Evolutionary conservation across 2,797 vertebrate genomes (phyloP).

Genomic region (Coendou prehensilis): DNA sequence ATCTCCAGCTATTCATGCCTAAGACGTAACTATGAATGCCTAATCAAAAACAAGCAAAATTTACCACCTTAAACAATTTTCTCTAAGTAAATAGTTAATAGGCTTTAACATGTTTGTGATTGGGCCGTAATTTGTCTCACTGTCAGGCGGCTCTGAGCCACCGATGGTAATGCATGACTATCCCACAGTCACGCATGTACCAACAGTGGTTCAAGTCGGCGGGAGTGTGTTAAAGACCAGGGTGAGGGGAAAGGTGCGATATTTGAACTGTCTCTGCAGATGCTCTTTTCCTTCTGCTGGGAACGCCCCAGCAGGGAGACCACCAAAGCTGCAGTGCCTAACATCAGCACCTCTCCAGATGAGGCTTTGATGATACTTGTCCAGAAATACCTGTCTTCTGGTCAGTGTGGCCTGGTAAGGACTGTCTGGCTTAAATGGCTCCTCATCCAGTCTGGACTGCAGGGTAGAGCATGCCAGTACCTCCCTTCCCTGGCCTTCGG

Average conservation of each 20-base stretch:
- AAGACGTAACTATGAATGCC: background rate
- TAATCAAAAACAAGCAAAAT: slow-evolving; percentile 65
- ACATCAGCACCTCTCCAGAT: fast-evolving
- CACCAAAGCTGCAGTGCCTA: fast-evolving
- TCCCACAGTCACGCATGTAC: background rate
- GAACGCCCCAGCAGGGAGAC: background rate
- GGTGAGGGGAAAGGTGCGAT: fast-evolving
- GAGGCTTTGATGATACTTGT: background rate
- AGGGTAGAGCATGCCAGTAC: fast-evolving
- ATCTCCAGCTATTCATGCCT: slow-evolving; percentile 61
- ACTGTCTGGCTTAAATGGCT: background rate
- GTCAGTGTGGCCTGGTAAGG: background rate
- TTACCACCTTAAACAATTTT: slow-evolving; percentile 30
- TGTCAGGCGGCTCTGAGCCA: background rate
- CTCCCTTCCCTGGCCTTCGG: background rate
- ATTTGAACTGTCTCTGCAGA: background rate
- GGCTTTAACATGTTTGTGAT: background rate
- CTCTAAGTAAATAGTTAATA: slow-evolving; percentile 7
- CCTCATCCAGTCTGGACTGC: background rate
- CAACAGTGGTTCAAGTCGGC: background rate
- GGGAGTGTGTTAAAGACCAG: background rate
- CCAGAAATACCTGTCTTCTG: background rate
- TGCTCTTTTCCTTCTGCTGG: background rate
- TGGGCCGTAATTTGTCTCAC: background rate
- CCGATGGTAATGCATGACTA: background rate